Evolutionary conservation across 2,113 vertebrate species (phyloP).

Genomic region (Salvator merianae): DNA sequence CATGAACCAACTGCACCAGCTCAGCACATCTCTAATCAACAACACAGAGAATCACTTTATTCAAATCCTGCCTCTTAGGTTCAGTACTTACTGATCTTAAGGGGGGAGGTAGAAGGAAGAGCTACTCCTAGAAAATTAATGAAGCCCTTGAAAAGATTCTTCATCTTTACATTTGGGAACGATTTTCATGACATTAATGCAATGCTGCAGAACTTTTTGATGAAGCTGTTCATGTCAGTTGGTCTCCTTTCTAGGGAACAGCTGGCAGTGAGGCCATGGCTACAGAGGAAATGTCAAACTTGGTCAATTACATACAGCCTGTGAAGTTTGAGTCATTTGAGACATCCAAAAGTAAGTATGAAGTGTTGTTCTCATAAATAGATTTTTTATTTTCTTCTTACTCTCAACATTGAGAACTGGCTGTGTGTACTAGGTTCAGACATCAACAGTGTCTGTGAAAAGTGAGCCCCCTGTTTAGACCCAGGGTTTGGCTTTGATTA

Average conservation of each 20-base stretch:
- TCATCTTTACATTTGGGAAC: background rate
- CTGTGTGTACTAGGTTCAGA: background rate
- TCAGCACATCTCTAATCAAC: too few relatives aligned
- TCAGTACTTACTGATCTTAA: background rate
- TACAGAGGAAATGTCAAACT: slow-evolving; percentile 97
- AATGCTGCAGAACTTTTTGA: background rate
- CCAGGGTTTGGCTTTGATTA: too few relatives aligned
- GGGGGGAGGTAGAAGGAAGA: too few relatives aligned
- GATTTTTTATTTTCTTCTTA: background rate
- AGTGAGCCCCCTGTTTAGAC: background rate
- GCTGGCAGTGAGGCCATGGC: slow-evolving; percentile 95
- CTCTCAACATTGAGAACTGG: background rate
- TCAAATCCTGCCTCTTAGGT: background rate
- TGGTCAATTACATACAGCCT: slow-evolving; percentile 97
- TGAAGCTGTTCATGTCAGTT: background rate
- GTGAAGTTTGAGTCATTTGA: slow-evolving; percentile 97
- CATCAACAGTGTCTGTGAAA: background rate
- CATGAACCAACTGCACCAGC: too few relatives aligned
- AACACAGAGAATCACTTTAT: background rate
- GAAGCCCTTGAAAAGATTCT: background rate
- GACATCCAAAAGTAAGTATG: slow-evolving; percentile 90
- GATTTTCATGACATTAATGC: background rate
- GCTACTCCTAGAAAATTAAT: background rate
- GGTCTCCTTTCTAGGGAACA: slow-evolving; percentile 80
- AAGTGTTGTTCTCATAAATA: background rate